A percentile compares a stretch with the other conserved stretches of the same genome.
phyloP scores from a whole-genome alignment of 2,113 vertebrate genomes.

The Cygnus buccinator region DNA sequence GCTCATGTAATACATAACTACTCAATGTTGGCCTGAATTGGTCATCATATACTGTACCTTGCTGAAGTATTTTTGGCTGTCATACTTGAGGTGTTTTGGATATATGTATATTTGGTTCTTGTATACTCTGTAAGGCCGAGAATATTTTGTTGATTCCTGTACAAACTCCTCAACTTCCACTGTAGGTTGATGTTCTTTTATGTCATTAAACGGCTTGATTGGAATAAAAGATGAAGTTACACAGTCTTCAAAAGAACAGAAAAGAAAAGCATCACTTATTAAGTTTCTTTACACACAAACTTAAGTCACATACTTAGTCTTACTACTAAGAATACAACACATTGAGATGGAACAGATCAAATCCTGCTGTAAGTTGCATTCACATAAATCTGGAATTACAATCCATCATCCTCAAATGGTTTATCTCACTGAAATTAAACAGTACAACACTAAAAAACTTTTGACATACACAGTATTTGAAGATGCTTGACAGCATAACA shows the following conservation, averaged over 20 bases:
- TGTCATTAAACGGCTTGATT: conserved; percentile 91
- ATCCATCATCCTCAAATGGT: background rate
- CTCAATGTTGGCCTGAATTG: accelerated
- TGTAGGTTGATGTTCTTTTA: conserved; percentile 83
- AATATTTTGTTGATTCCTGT: conserved; percentile 89
- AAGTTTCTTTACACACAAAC: background rate
- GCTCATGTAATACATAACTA: background rate
- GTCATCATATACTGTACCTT: conserved; percentile 81
- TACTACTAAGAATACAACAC: background rate
- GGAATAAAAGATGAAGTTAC: conserved; percentile 94
- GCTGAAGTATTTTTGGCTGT: conserved; percentile 95
- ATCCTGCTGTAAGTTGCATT: background rate
- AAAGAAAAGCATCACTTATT: conserved; percentile 48
- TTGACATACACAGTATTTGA: background rate
- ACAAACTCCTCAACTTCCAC: conserved; percentile 96
- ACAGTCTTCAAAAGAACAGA: conserved; percentile 85
- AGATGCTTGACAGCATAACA: background rate
- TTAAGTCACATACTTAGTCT: background rate
- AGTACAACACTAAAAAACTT: background rate
- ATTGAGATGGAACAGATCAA: background rate
- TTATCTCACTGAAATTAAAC: background rate
- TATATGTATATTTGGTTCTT: conserved; percentile 98
- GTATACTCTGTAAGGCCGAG: conserved; percentile 92
- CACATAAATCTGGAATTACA: background rate
- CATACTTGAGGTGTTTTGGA: conserved; percentile 96